Conservation (phyloP, 1,140 invertebrate species). For the Arion vulgaris region DNA sequence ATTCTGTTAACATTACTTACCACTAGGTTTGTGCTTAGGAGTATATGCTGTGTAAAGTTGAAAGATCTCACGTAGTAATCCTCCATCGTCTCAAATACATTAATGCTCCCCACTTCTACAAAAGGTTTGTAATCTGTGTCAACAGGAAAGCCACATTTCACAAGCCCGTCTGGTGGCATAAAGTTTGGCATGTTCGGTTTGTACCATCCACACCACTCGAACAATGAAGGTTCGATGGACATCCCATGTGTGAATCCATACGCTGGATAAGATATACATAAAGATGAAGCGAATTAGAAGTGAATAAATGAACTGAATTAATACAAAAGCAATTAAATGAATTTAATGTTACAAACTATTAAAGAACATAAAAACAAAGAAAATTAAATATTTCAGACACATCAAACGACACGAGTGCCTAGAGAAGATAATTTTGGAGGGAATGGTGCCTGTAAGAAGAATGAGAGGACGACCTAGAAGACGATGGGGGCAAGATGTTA, state of each 20-base stretch:
- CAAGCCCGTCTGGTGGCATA: constrained; percentile 83
- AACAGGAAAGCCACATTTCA: constrained; percentile 81
- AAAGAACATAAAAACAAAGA: no score
- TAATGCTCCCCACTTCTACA: constrained; percentile 71
- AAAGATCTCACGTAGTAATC: constrained; percentile 82
- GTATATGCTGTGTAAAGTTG: constrained; percentile 70
- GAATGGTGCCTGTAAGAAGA: no score
- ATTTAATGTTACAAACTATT: no score
- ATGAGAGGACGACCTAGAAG: no score
- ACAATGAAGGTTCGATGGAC: constrained; percentile 89
- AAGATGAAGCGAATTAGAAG: no score
- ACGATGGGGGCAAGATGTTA: no score
- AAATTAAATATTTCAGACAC: no score
- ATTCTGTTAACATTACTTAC: constrained; percentile 32
- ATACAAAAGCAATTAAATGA: no score
- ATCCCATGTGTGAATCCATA: constrained; percentile 75
- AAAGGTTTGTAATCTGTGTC: constrained; percentile 81
- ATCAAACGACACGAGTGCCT: no score
- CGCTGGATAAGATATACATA: constrained; percentile 52
- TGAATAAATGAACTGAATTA: no score
- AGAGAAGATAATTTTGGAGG: no score
- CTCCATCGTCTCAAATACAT: constrained; percentile 74
- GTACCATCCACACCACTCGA: constrained; percentile 96
- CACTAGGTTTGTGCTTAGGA: constrained; percentile 57
- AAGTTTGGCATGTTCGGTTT: constrained; percentile 84